Evolutionary conservation across 2,113 vertebrate species (phyloP).

Genomic region (Thoracochromis brauschi): DNA sequence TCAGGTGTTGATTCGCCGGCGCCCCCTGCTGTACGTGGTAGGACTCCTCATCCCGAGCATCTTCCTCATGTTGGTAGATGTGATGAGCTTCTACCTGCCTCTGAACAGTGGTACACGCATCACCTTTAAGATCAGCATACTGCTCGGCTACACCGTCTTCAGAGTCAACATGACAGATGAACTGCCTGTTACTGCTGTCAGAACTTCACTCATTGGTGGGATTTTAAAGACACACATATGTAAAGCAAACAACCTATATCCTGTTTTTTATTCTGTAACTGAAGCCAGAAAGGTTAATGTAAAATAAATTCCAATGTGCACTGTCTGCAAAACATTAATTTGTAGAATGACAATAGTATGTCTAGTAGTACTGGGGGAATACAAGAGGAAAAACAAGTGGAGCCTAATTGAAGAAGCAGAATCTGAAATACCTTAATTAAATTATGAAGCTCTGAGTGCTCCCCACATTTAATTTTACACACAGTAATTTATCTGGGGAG

Average conservation of each 20-base stretch:
- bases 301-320: not conserved
- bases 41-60: slow-evolving; percentile 80
- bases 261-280: not conserved
- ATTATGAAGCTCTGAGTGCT: not conserved
- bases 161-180: slow-evolving; percentile 78
- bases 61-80: slow-evolving; percentile 81
- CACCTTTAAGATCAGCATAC: slow-evolving; percentile 78
- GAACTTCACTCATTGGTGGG: slow-evolving; percentile 77
- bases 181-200: slow-evolving; percentile 66
- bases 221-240: not conserved
- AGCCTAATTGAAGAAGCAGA: not conserved
- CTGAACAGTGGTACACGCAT: slow-evolving; percentile 75
- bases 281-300: not conserved
- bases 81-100: slow-evolving; percentile 82
- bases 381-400: not conserved
- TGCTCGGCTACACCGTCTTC: slow-evolving; percentile 85
- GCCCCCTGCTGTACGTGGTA: slow-evolving; percentile 78
- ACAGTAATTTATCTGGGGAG: not conserved
- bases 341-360: not conserved
- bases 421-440: not conserved
- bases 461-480: not conserved
- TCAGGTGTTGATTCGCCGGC: slow-evolving; percentile 79
- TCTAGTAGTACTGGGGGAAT: not conserved
- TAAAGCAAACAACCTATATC: not conserved
- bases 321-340: not conserved